phyloP scores from a whole-genome alignment of 2,888 invertebrate genomes.

The Mythimna ferrago region DNA sequence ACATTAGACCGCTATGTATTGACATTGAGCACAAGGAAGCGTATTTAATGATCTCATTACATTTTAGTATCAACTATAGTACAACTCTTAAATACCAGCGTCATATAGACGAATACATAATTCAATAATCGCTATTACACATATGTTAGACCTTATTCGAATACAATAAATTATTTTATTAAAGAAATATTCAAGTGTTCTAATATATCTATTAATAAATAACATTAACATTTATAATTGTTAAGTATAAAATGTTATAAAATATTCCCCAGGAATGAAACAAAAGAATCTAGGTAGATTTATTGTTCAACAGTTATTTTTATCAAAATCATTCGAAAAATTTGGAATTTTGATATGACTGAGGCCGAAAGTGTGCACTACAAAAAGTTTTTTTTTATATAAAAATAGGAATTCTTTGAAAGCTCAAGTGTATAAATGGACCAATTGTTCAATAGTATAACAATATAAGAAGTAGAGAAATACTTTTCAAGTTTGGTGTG shows the following conservation, averaged over 20 bases:
- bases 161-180: constrained; percentile 79
- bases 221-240: constrained; percentile 76
- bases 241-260: constrained; percentile 69
- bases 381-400: constrained; percentile 83
- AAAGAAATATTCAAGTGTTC: constrained; percentile 82
- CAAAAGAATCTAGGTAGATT: constrained; percentile 68
- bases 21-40: constrained; percentile 90
- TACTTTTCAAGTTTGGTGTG: constrained; percentile 57
- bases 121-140: constrained; percentile 75
- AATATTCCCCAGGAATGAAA: constrained; percentile 78
- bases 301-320: constrained; percentile 68
- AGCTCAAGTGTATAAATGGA: constrained; percentile 89
- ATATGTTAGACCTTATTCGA: constrained; percentile 84
- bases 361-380: constrained; percentile 81
- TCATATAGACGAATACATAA: constrained; percentile 86
- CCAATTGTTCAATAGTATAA: constrained; percentile 78
- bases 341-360: constrained; percentile 85
- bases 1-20: constrained; percentile 86
- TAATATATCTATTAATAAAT: constrained; percentile 76
- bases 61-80: constrained; percentile 74
- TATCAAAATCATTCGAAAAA: constrained; percentile 73
- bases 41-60: constrained; percentile 76
- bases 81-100: constrained; percentile 86
- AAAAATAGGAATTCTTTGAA: constrained; percentile 88
- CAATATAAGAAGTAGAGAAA: constrained; percentile 66